Percentiles rank a stretch among this genome's conserved stretches.
phyloP scores from a whole-genome alignment of 1,140 invertebrate genomes.

The Geopemphigus sp. region DNA sequence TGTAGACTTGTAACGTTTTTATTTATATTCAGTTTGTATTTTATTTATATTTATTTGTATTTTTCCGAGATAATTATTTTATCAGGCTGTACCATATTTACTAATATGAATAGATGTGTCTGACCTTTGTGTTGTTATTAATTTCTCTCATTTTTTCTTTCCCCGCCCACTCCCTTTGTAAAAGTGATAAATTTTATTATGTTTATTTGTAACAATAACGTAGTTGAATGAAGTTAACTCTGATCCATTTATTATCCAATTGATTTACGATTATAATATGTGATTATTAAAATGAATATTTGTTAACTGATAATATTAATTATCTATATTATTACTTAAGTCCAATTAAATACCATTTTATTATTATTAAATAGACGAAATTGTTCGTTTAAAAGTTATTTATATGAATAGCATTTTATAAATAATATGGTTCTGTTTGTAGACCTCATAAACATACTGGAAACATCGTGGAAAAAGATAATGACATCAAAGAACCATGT shows the following conservation, averaged over 20 bases:
- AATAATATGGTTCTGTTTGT: neutral
- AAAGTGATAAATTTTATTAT: conserved; percentile 1
- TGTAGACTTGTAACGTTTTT: too few relatives aligned
- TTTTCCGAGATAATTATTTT: neutral
- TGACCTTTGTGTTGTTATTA: neutral
- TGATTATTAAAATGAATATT: neutral
- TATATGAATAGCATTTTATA: neutral
- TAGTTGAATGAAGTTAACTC: neutral
- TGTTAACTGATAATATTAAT: neutral
- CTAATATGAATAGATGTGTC: neutral
- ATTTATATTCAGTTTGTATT: too few relatives aligned
- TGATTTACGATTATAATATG: neutral
- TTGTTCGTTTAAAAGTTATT: too few relatives aligned
- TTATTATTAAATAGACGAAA: too few relatives aligned
- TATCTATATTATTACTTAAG: neutral
- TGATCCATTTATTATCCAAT: neutral
- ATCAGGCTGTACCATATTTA: neutral
- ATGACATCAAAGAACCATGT: conserved; percentile 24
- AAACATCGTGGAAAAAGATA: conserved; percentile 30
- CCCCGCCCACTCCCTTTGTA: neutral
- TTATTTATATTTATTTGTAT: too few relatives aligned
- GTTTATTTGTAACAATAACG: neutral
- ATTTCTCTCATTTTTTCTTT: neutral
- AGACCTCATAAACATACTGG: conserved; percentile 35
- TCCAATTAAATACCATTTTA: too few relatives aligned